These are phyloP conservation scores for Sebastes diploproa DNA, from an alignment of 2,797 vertebrate genomes.

Conservation along the genomic window DNA sequence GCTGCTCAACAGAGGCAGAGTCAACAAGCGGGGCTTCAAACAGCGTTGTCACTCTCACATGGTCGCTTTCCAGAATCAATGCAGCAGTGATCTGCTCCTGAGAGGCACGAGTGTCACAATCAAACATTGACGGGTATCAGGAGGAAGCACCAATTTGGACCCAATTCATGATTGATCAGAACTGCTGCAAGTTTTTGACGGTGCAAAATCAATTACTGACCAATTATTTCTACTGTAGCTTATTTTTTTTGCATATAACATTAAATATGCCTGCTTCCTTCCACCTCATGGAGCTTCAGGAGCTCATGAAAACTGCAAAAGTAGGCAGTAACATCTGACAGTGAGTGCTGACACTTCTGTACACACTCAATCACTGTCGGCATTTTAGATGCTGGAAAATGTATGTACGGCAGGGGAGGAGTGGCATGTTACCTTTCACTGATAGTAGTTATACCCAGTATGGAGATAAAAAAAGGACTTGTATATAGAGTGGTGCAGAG, in stretches of 20 bases:
- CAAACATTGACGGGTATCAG: conserved; percentile 16
- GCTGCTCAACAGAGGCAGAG: conserved; percentile 62
- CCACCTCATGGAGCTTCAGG: neutral
- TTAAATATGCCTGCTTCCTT: neutral
- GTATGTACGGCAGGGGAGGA: neutral
- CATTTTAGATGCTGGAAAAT: conserved; percentile 10
- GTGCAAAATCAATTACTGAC: neutral
- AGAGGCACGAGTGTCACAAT: conserved; percentile 35
- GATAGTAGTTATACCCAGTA: neutral
- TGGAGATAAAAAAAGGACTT: neutral
- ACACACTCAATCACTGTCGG: conserved; percentile 26
- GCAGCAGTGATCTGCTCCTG: conserved; percentile 24
- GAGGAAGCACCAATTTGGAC: conserved; percentile 4
- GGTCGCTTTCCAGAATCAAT: conserved; percentile 53
- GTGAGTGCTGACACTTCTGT: conserved; percentile 7
- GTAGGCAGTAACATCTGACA: conserved; percentile 17
- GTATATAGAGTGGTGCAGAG: too few species aligned
- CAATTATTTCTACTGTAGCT: neutral
- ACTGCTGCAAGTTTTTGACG: conserved; percentile 12
- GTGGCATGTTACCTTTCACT: neutral
- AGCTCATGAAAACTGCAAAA: conserved; percentile 12
- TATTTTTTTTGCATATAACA: neutral
- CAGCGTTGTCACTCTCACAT: conserved; percentile 46
- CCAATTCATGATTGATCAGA: neutral
- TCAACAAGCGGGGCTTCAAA: conserved; percentile 66